A percentile compares a stretch with the other conserved stretches of the same genome.
phyloP scores from a whole-genome alignment of 2,797 vertebrate genomes.

The Geotria australis region DNA sequence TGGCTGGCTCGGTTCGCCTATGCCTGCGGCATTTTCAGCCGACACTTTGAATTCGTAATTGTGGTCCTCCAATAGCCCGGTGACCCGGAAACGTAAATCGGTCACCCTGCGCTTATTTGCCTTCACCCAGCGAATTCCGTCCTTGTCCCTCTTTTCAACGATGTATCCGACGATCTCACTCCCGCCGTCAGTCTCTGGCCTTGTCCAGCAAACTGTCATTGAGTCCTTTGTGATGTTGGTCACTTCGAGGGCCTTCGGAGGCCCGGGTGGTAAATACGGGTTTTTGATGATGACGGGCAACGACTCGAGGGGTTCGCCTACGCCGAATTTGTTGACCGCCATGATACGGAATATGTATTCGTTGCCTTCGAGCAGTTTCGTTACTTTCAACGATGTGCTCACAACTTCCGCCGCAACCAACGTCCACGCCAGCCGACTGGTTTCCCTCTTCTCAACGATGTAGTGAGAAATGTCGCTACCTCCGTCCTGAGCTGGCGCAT shows the following conservation, averaged over 20 bases:
- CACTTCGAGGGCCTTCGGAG: slow-evolving; percentile 55
- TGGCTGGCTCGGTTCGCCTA: slow-evolving; percentile 49
- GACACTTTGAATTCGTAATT: slow-evolving; percentile 86
- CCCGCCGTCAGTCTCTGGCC: slow-evolving; percentile 57
- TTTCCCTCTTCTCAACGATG: slow-evolving; percentile 74
- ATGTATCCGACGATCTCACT: slow-evolving; percentile 62
- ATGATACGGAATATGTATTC: slow-evolving; percentile 88
- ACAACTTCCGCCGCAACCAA: slow-evolving; percentile 42
- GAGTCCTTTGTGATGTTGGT: slow-evolving; percentile 62
- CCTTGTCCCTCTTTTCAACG: slow-evolving; percentile 72
- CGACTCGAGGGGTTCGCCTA: slow-evolving; percentile 48
- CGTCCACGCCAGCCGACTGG: slow-evolving; percentile 80
- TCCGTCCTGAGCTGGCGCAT: slow-evolving; percentile 56
- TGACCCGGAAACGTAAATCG: slow-evolving; percentile 64
- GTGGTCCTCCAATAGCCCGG: slow-evolving; percentile 44
- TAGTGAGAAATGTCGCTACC: slow-evolving; percentile 70
- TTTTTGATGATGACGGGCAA: slow-evolving; percentile 50
- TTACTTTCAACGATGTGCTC: slow-evolving; percentile 48
- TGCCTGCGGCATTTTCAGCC: slow-evolving; percentile 75
- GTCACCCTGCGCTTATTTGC: slow-evolving; percentile 76
- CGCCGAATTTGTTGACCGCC: slow-evolving; percentile 65
- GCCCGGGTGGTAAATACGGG: slow-evolving; percentile 53
- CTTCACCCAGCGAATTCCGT: slow-evolving; percentile 75
- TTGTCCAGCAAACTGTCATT: slow-evolving; percentile 71
- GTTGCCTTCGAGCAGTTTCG: slow-evolving; percentile 75